Evolutionary conservation across 2,113 vertebrate species (phyloP), one percentile per base, ranked within the genome.

Genomic region (Grallaria varia): DNA sequence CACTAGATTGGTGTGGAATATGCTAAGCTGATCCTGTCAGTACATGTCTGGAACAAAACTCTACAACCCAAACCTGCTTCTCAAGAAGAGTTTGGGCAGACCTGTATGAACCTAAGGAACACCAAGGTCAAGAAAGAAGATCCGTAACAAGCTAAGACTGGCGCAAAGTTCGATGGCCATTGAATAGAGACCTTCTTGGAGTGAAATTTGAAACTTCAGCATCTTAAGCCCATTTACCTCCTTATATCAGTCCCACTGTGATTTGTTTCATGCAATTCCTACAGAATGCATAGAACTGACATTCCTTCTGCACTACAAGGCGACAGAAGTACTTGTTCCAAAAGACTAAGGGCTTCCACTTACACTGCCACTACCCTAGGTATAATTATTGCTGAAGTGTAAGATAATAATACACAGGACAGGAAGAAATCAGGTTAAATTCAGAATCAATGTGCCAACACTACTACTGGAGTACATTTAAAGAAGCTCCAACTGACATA

Each of bases 71-170:
- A 95, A 91, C 49, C 76, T 72, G 74, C 37, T 94, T 64, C 75
- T 85, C 82, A 69, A 42, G 52, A 82, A 87, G 53, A 47, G n/a
- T 56, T 2, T 69, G 40, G 31, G 10, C 14, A 85, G 74, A 53
- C 8, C 53, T 77, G 28, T n/a, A n/a, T 2, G 15, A 86, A 76
- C 40, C 53, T 40, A 52, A 69, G 23, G 19, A 71, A 91, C 18
- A 84, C 12, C 12, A 45, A 60, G 25, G 47, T 37, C 56, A 84
- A 68, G 53, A 72, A 35, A 72, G 52, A 72, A 27, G n/a, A 67
- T 3, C 12, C 3, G 5, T 35, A 60, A 58, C 1, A 2, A 75
- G 8, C 19, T 16, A 60, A 87, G 28, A 62, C 0, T 0, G 4
- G 73, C 17, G 7, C n/a, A n/a, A 42, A 75, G 22, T 5, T 44